Evolutionary conservation across 2,797 vertebrate genomes (phyloP).

Genomic region (Myotis daubentonii): DNA sequence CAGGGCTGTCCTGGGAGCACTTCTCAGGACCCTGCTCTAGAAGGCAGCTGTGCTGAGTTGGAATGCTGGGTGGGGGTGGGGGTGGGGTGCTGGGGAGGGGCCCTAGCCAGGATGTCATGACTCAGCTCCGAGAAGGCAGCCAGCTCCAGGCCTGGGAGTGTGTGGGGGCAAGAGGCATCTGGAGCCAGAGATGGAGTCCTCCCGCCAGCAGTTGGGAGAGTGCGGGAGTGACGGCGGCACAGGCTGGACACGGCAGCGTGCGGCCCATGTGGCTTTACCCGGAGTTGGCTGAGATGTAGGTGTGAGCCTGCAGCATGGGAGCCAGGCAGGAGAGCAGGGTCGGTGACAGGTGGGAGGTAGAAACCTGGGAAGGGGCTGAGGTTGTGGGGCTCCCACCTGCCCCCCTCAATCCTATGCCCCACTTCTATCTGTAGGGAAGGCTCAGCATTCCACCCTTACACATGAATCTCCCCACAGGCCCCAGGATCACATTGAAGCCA

Average conservation of each 20-base stretch:
- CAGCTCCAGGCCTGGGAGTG: conserved; percentile 11
- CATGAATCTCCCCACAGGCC: neutral
- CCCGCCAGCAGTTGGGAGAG: neutral
- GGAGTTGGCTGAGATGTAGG: neutral
- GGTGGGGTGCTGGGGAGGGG: neutral
- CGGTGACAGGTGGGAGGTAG: neutral
- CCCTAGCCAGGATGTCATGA: conserved; percentile 44
- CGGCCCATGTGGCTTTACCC: neutral
- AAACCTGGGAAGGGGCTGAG: neutral
- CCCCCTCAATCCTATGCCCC: neutral
- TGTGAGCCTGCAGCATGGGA: neutral
- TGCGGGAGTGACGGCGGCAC: neutral
- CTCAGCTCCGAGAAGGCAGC: conserved; percentile 66
- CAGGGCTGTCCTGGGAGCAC: neutral
- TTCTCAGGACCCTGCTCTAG: neutral
- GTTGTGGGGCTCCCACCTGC: neutral
- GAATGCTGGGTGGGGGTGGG: neutral
- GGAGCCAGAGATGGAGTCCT: neutral
- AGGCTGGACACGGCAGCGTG: neutral
- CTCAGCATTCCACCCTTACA: neutral
- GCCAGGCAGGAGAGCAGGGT: neutral
- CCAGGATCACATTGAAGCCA: neutral
- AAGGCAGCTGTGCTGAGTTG: neutral
- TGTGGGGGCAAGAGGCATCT: conserved; percentile 30
- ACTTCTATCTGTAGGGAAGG: neutral